Conservation (phyloP, 1,140 invertebrate genomes). For the Lasioglossum baleicum region DNA sequence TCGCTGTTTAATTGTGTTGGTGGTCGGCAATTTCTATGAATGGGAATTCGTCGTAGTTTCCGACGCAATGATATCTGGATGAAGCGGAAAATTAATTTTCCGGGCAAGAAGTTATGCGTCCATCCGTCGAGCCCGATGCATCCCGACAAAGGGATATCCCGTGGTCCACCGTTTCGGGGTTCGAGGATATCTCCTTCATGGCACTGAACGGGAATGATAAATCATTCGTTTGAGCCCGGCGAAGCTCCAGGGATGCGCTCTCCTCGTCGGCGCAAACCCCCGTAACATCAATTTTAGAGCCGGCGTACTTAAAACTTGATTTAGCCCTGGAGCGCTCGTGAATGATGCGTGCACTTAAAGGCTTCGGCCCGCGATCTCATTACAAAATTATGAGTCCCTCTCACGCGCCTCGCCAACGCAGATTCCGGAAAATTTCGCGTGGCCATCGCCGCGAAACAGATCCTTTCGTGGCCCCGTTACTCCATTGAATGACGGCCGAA, state of each 20-base stretch:
- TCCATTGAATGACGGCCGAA: too few relatives aligned
- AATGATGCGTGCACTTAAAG: constrained; percentile 39
- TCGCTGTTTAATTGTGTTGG: neutral
- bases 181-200: neutral
- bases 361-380: neutral
- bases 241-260: neutral
- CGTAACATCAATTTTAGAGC: constrained; percentile 41
- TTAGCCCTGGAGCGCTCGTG: constrained; percentile 9
- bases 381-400: constrained; percentile 30
- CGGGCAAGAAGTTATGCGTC: neutral
- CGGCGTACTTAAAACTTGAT: constrained; percentile 20
- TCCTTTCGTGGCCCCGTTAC: too few relatives aligned
- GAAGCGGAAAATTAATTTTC: constrained; percentile 17
- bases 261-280: neutral
- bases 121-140: neutral
- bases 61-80: neutral
- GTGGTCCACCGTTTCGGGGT: neutral
- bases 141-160: neutral
- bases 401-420: neutral
- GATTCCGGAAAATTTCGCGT: neutral
- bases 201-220: constrained; percentile 36
- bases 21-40: neutral
- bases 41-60: neutral
- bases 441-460: too few relatives aligned
- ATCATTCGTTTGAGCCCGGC: constrained; percentile 42